A percentile compares a stretch with the other conserved stretches of the same genome.
Conservation (phyloP, 2,888 invertebrate genomes). For the Macrosiphum euphorbiae region DNA sequence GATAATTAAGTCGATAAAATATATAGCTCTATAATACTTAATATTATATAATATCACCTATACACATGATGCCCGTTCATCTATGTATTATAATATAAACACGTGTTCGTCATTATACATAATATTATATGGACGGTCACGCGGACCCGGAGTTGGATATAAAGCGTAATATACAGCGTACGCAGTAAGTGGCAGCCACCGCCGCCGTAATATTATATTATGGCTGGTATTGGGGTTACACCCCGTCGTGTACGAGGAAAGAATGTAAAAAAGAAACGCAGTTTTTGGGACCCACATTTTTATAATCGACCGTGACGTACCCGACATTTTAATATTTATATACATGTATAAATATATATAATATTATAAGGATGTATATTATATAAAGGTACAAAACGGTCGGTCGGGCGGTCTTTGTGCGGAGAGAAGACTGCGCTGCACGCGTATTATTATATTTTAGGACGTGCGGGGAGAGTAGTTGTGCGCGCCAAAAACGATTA, state of each 20-base stretch:
- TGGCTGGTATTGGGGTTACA: conserved; percentile 14
- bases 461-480: neutral
- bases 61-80: neutral
- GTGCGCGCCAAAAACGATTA: conserved; percentile 41
- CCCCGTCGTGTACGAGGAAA: conserved; percentile 31
- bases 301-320: conserved; percentile 43
- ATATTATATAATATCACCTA: neutral
- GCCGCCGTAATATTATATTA: conserved; percentile 6
- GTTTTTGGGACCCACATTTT: neutral
- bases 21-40: neutral
- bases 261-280: neutral
- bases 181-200: neutral
- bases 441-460: conserved; percentile 1
- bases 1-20: conserved; percentile 5
- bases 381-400: conserved; percentile 11
- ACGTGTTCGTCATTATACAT: conserved; percentile 33
- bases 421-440: neutral
- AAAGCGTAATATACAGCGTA: neutral
- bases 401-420: conserved; percentile 28
- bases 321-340: conserved; percentile 6
- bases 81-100: neutral
- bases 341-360: neutral
- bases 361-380: neutral
- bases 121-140: neutral
- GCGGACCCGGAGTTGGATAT: neutral